Evolutionary conservation across 2,113 vertebrate genomes (phyloP).

Genomic region (Dipodomys ordii): DNA sequence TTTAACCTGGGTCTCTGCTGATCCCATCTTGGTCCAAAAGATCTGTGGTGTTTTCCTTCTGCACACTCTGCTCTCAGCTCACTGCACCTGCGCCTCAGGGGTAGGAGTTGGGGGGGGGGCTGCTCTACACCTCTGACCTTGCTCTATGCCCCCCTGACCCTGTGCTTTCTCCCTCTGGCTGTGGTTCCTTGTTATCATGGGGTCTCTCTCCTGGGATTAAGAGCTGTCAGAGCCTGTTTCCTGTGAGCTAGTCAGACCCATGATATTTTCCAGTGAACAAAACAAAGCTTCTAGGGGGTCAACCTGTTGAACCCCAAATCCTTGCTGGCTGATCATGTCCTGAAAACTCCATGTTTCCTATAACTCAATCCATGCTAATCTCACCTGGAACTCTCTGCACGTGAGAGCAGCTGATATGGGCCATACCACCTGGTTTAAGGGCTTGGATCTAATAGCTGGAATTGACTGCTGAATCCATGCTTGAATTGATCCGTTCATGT

Average conservation of each 20-base stretch:
- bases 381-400: background rate
- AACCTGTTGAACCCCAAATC: background rate
- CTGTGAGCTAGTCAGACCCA: background rate
- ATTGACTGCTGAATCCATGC: background rate
- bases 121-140: background rate
- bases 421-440: rapidly evolving
- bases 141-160: background rate
- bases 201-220: background rate
- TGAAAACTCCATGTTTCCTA: background rate
- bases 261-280: background rate
- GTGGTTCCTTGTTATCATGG: background rate
- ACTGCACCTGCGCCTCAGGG: too few relatives aligned
- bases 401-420: background rate
- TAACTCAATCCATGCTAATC: too few relatives aligned
- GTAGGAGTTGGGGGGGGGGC: too few relatives aligned
- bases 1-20: too few relatives aligned
- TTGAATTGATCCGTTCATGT: background rate
- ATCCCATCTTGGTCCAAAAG: background rate
- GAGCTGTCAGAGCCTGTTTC: background rate
- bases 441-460: background rate
- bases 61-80: too few relatives aligned
- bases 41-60: background rate
- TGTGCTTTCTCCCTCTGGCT: background rate
- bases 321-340: too few relatives aligned
- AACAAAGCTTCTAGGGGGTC: too few relatives aligned